phyloP scores from a whole-genome alignment of 2,888 invertebrate genomes.

The Ypsolopha scabrella region DNA sequence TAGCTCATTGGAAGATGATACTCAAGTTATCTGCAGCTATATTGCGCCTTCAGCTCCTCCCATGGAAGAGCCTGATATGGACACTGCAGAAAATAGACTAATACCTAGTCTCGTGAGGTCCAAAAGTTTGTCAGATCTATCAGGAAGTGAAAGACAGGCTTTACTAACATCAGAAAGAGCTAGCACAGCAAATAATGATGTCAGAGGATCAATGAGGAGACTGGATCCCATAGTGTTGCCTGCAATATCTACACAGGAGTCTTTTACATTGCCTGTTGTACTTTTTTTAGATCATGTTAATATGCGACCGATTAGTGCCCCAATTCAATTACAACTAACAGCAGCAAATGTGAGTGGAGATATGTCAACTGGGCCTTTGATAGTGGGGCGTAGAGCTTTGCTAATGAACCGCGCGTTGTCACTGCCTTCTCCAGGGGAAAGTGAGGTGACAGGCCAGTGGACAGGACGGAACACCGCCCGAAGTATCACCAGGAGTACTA shows the following conservation, averaged over 20 bases:
- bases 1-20: constrained; percentile 47
- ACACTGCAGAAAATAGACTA: constrained; percentile 23
- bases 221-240: constrained; percentile 58
- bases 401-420: constrained; percentile 57
- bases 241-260: constrained; percentile 37
- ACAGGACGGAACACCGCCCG: constrained; percentile 43
- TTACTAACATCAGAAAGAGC: constrained; percentile 37
- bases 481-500: constrained; percentile 45
- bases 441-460: constrained; percentile 53
- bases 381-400: constrained; percentile 51
- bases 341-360: constrained; percentile 56
- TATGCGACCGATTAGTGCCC: constrained; percentile 57
- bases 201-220: constrained; percentile 57
- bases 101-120: constrained; percentile 37
- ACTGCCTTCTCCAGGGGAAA: constrained; percentile 54
- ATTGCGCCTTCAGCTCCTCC: constrained; percentile 24
- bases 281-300: constrained; percentile 58
- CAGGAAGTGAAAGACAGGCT: constrained; percentile 31
- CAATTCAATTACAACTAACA: constrained; percentile 59
- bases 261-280: constrained; percentile 54
- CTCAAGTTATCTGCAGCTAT: constrained; percentile 41
- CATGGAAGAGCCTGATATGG: constrained; percentile 25
- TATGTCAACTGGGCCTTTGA: constrained; percentile 50
- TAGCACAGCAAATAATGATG: constrained; percentile 38
- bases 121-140: constrained; percentile 52